Evolutionary conservation across 2,113 vertebrate genomes (phyloP).

Genomic region (Macrotis lagotis): DNA sequence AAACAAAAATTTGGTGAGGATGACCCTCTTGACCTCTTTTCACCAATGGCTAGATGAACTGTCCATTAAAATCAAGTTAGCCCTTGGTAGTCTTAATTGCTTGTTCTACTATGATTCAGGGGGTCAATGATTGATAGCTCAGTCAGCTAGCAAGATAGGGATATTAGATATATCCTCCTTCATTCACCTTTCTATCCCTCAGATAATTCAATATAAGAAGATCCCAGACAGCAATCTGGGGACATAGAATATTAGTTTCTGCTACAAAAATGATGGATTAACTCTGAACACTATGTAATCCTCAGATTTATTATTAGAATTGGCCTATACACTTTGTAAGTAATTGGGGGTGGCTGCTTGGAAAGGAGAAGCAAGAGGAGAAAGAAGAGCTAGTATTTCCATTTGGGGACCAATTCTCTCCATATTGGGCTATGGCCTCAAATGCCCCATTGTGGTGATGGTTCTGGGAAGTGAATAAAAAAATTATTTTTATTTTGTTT

Average conservation of each 20-base stretch:
- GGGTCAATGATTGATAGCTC: background rate
- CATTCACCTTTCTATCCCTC: background rate
- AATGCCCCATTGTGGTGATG: background rate
- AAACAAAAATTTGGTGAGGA: background rate
- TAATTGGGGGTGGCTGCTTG: background rate
- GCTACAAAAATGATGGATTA: background rate
- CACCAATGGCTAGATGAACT: background rate
- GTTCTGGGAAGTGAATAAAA: background rate
- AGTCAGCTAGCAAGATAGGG: background rate
- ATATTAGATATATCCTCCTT: background rate
- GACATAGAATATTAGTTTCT: background rate
- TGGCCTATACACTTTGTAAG: background rate
- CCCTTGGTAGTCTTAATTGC: background rate
- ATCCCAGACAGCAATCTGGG: background rate
- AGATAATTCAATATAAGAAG: background rate
- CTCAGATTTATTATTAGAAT: background rate
- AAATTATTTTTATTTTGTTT: slow-evolving; percentile 2
- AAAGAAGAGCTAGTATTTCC: background rate
- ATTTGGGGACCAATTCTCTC: background rate
- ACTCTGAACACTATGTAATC: background rate
- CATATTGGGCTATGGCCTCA: background rate
- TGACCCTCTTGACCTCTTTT: background rate
- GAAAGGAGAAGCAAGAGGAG: background rate
- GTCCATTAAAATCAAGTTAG: background rate
- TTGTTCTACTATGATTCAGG: background rate